These are phyloP conservation scores for Apostichopus japonicus DNA, from an alignment of 35 echinoderm and acorn worm species.

Conservation along the genomic window DNA sequence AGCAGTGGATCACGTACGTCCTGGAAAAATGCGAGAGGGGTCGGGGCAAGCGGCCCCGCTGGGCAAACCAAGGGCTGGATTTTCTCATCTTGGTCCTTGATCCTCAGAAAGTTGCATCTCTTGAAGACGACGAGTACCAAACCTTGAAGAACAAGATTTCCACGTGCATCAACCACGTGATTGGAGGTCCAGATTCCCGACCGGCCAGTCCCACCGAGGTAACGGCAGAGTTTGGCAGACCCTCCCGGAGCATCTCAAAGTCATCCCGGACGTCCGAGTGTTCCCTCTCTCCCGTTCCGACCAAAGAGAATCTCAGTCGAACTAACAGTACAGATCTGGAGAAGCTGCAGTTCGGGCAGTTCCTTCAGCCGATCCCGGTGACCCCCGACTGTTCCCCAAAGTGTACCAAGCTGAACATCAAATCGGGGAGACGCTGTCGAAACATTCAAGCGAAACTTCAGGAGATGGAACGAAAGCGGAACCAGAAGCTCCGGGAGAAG, in stretches of 20 bases:
- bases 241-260: conserved; percentile 50
- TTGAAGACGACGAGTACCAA: conserved; percentile 73
- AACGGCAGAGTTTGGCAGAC: background rate
- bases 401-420: background rate
- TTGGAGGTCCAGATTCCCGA: conserved; percentile 66
- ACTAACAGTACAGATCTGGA: conserved; percentile 33
- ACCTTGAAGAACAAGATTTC: conserved; percentile 71
- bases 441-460: conserved; percentile 37
- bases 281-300: conserved; percentile 55
- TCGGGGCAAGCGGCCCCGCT: conserved; percentile 84
- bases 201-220: conserved; percentile 20
- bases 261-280: conserved; percentile 23
- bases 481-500: conserved; percentile 63
- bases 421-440: conserved; percentile 16
- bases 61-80: conserved; percentile 94
- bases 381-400: background rate
- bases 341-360: conserved; percentile 11
- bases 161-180: conserved; percentile 81
- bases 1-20: conserved; percentile 93
- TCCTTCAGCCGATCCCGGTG: background rate
- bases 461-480: conserved; percentile 63
- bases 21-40: conserved; percentile 91
- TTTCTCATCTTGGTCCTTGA: conserved; percentile 88
- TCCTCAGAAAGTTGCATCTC: conserved; percentile 72
- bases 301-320: conserved; percentile 20